Percentiles rank a stretch among this genome's conserved stretches.
phyloP scores from a whole-genome alignment of 2,113 vertebrate genomes.

The Chelonoidis abingdonii region DNA sequence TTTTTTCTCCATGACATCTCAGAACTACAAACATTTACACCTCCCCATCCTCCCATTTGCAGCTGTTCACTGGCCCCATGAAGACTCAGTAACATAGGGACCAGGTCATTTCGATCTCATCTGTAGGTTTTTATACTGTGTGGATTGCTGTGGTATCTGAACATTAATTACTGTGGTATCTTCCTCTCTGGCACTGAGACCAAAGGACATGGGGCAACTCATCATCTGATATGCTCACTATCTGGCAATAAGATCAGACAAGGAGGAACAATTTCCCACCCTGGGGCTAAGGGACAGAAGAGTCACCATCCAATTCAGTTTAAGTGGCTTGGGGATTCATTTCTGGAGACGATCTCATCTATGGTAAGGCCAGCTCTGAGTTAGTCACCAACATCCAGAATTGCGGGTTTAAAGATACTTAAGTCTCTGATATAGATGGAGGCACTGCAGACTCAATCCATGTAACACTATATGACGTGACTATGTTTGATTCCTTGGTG shows the following conservation, averaged over 20 bases:
- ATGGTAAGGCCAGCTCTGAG: rapidly evolving
- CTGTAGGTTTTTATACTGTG: background rate
- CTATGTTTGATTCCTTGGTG: background rate
- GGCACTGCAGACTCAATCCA: background rate
- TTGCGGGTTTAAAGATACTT: background rate
- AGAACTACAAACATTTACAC: background rate
- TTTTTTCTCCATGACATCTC: background rate
- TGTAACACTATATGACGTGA: background rate
- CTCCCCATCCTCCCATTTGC: background rate
- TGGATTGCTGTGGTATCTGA: background rate
- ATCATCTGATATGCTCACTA: background rate
- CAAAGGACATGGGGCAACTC: background rate
- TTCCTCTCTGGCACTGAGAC: background rate
- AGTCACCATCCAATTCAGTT: rapidly evolving
- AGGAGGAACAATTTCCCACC: background rate
- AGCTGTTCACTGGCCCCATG: background rate
- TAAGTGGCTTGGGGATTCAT: rapidly evolving
- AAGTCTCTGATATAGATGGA: background rate
- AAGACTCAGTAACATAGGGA: background rate
- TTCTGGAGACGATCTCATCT: background rate
- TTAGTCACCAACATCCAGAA: background rate
- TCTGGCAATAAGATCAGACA: background rate
- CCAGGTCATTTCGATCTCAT: background rate
- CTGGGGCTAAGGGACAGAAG: background rate
- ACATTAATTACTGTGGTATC: background rate